Base-by-base conservation (phyloP, 2,113 vertebrate species). In the Clinocottus analis region DNA sequence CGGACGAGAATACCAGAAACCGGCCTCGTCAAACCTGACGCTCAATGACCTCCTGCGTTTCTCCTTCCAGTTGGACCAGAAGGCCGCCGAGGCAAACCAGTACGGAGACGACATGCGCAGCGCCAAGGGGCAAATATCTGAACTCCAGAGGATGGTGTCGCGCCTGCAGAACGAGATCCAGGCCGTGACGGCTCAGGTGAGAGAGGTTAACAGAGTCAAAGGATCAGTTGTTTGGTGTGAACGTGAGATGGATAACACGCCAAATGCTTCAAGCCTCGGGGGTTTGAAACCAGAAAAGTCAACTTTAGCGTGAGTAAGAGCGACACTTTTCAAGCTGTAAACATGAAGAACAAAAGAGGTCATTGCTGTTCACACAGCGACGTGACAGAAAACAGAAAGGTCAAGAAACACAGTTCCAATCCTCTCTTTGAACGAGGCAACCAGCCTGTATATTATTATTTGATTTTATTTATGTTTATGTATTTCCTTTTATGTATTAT, bases 11-110 rank as follows among this genome's bases (percentile, higher is more conserved):
- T 1, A 11, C 7, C 43, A 23, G 23, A 13, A 63, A 33, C 3
- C 3, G n/a, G 17, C 17, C 14, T 21, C 19, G 27, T 69, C 19
- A 68, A 70, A 72, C n/a, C 1, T 76, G 35, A 63, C 70, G 35
- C 56, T 67, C n/a, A 43, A 33, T 63, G 2, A 49, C 61, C n/a
- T 45, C 8, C 21, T 1, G 2, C 39, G 2, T 72, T 63, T 64
- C 29, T 16, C 72, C 19, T 10, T 23, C 75, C 86, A 95, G 95
- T 87, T 91, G 84, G 77, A 94, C 45, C 72, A 91, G 85, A 84
- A 89, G 12, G 21, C 75, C 4, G 33, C 69, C 5, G 68, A 93
- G 58, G 90, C 85, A 3, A 63, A 86, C 35, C 80, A 91, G 78
- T 79, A 85, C 35, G 81, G 31, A 1, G 53, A 37, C 14, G 71